Base-by-base conservation (phyloP, 2,113 vertebrate genomes). In the Thamnaconus septentrionalis region DNA sequence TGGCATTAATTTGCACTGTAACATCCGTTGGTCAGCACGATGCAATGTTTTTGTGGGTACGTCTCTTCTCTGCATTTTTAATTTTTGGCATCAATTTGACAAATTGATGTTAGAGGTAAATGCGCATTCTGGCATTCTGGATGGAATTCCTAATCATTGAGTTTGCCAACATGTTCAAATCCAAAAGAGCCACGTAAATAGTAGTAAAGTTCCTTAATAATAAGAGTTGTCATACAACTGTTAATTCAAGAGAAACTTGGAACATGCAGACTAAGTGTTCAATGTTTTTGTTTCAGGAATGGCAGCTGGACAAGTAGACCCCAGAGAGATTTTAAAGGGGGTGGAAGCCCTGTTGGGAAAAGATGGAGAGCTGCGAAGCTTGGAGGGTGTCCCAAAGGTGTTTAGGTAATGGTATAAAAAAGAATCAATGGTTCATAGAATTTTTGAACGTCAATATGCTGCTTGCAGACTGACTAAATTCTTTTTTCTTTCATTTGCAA, bases 271-370 rank as follows among this genome's bases (percentile, higher is more conserved):
- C 57, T 81, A 46, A 53, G 18, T 9, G 1, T 46, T 6, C 43
- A 5, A 4, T 3, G 42, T 76, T 31, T 81, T 45, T 87, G 1
- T 86, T 78, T 50, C 82, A 94, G 93, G 79, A 54, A 98, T 98
- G 96, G 95, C 95, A 46, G 94, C 93, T 0, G 94, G 93, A 86
- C 95, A 94, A 6, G 93, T 98, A 82, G 95, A 98, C 83, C 96
- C 96, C 72, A 94, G 94, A 79, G 94, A 98, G 76, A 94, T 98
- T 45, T 88, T 98, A 48, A 96, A 96, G 81, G 96, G 94, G 31
- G 89, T 98, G 64, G 96, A 97, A 63, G 85, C 90, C 61, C 93
- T 97, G 41, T 89, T 98, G 59, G 96, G 94, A 41, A 94, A 96
- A 12, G 94, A 96, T 85, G 96, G 96, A 50, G 96, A 97, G 79